Evolutionary conservation across 2,797 vertebrate genomes (phyloP).

Genomic region (Amblyraja radiata): DNA sequence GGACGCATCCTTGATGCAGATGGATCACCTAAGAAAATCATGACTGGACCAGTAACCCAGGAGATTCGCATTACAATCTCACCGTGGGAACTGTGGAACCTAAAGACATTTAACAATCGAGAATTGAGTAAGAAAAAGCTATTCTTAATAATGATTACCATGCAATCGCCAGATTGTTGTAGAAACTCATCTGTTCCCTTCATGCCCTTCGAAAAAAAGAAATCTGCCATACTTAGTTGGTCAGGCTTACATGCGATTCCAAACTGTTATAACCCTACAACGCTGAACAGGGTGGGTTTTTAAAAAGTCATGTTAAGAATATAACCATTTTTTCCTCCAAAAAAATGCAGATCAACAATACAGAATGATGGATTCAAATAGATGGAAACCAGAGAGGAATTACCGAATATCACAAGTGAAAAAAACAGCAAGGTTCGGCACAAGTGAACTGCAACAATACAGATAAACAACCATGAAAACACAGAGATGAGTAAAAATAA

Average conservation of each 20-base stretch:
- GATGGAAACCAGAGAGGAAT: not conserved
- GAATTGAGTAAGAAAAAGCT: no score
- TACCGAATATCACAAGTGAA: not conserved
- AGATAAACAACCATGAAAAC: not conserved
- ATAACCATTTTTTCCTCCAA: not conserved
- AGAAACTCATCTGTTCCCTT: no score
- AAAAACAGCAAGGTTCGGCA: not conserved
- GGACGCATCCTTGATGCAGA: no score
- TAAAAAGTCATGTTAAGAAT: not conserved
- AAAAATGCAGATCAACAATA: conserved; percentile 33
- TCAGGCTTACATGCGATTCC: not conserved
- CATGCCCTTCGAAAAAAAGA: no score
- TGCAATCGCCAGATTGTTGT: no score
- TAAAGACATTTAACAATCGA: no score
- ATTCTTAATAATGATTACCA: no score
- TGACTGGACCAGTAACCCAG: no score
- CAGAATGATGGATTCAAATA: conserved; percentile 7
- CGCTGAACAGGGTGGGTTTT: not conserved
- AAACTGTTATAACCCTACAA: not conserved
- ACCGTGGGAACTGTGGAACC: no score
- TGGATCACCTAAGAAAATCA: no score
- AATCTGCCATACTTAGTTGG: no score
- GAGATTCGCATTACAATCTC: no score
- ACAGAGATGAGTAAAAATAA: not conserved
- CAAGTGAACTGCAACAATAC: not conserved